phyloP scores from a whole-genome alignment of 2,797 vertebrate genomes.

The Danio kyathit region DNA sequence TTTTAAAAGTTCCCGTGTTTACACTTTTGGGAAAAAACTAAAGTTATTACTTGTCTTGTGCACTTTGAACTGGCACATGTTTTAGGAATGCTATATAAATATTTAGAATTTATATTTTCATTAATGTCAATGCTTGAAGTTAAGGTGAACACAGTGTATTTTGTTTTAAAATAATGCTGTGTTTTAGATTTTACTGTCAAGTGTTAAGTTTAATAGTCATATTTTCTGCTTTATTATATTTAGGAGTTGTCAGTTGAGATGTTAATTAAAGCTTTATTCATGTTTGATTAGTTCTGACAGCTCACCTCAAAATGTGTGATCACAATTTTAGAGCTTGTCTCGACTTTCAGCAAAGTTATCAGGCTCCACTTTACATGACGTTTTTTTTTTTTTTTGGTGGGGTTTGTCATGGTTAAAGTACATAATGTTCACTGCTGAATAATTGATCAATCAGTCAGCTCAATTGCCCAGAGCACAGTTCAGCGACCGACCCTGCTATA shows the following conservation, averaged over 20 bases:
- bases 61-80: neutral
- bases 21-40: neutral
- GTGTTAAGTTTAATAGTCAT: neutral
- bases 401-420: neutral
- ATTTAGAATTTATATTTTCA: too few relatives aligned
- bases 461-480: neutral
- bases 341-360: neutral
- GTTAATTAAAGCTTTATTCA: neutral
- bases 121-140: neutral
- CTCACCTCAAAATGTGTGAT: neutral
- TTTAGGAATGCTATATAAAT: too few relatives aligned
- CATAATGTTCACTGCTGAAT: neutral
- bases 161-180: neutral
- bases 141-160: neutral
- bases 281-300: neutral
- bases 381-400: neutral
- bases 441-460: neutral
- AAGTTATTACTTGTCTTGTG: neutral
- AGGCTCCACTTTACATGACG: neutral
- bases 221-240: neutral
- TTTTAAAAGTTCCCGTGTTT: neutral
- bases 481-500: neutral
- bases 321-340: neutral
- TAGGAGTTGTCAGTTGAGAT: neutral
- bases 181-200: constrained; percentile 9